These are phyloP conservation scores for Labia minor DNA, from an alignment of 2,888 invertebrate species.

Conservation along the genomic window DNA sequence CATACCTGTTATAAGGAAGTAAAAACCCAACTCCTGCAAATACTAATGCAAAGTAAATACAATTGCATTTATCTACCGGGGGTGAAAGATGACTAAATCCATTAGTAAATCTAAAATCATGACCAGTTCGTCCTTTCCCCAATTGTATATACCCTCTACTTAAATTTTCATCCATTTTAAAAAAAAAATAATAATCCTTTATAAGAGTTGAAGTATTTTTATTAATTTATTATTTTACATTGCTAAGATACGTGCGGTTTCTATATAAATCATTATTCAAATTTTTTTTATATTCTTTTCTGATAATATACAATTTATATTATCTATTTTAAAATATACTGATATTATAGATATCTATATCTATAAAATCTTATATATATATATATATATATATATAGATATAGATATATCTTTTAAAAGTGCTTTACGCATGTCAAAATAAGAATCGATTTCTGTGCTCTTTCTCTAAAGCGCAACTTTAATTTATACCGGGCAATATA, in stretches of 20 bases:
- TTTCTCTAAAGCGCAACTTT: slow-evolving; percentile 26
- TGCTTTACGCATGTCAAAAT: slow-evolving; percentile 24
- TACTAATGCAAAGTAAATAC: slow-evolving; percentile 62
- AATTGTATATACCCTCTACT: slow-evolving; percentile 52
- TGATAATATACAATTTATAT: no score
- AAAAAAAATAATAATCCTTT: not conserved
- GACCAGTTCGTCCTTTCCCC: slow-evolving; percentile 48
- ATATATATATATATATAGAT: not conserved
- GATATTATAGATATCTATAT: no score
- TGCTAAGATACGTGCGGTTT: not conserved
- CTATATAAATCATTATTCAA: not conserved
- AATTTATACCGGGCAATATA: not conserved
- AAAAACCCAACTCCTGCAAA: slow-evolving; percentile 83
- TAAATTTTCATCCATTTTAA: slow-evolving; percentile 51
- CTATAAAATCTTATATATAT: no score
- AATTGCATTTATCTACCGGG: slow-evolving; percentile 57
- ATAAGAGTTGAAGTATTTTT: not conserved
- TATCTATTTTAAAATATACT: no score
- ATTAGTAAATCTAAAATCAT: slow-evolving; percentile 40
- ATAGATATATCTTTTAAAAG: not conserved
- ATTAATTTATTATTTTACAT: not conserved
- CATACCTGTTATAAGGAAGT: slow-evolving; percentile 86
- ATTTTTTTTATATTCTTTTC: not conserved
- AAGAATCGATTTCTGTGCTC: slow-evolving; percentile 39
- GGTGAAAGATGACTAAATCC: slow-evolving; percentile 50